phyloP scores from a whole-genome alignment of 30 jellyfish, hydroid and myxozoan genomes.

The Morbakka virulenta region DNA sequence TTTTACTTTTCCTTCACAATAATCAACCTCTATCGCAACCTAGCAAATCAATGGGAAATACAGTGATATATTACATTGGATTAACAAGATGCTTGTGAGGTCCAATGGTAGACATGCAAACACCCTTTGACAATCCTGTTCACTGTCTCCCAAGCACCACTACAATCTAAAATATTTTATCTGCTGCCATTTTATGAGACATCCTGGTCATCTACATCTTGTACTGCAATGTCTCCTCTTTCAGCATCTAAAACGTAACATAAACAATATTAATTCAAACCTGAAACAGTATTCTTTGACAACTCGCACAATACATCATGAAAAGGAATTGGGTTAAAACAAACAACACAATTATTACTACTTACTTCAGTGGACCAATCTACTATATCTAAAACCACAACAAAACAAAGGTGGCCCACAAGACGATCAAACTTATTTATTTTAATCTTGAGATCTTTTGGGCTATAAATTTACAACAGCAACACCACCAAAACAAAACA shows the following conservation, averaged over 20 bases:
- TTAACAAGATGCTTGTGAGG: neutral
- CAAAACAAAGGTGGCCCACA: no score
- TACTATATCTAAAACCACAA: no score
- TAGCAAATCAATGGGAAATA: neutral
- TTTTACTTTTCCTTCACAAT: neutral
- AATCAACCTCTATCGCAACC: neutral
- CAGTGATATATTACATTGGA: neutral
- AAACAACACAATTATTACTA: no score
- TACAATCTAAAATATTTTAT: neutral
- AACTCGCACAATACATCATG: no score
- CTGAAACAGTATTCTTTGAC: no score
- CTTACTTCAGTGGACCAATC: no score
- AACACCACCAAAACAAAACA: no score
- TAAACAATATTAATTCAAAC: no score
- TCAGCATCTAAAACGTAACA: slow-evolving; percentile 35
- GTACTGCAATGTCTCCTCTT: slow-evolving; percentile 55
- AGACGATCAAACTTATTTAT: no score
- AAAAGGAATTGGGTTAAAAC: no score
- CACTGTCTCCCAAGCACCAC: neutral
- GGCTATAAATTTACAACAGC: no score
- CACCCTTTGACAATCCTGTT: neutral
- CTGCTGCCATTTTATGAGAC: slow-evolving; percentile 36
- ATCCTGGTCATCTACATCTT: slow-evolving; percentile 84
- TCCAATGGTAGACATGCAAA: neutral
- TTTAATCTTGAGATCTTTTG: no score